phyloP scores from a whole-genome alignment of 37 sponge, comb jelly and placozoan genomes.

The Crambe crambe region DNA sequence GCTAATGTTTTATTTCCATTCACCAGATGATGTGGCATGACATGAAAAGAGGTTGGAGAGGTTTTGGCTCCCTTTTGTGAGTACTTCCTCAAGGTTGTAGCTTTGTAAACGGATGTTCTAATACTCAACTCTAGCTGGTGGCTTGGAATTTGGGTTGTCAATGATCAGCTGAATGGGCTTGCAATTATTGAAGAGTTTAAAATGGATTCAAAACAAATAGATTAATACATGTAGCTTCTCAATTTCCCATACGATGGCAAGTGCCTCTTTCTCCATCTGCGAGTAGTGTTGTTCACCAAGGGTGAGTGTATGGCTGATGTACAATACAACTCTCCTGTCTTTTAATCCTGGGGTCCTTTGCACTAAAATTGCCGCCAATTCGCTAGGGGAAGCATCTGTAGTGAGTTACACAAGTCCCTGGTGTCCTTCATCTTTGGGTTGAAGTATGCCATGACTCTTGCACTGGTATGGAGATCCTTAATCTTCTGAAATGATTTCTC shows the following conservation, averaged over 20 bases:
- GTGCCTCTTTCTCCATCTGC: conserved; percentile 30
- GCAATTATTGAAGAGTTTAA: conserved; percentile 41
- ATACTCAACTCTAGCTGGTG: conserved; percentile 51
- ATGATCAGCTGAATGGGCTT: conserved; percentile 36
- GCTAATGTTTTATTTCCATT: neutral
- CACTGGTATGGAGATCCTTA: conserved; percentile 44
- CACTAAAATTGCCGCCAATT: conserved; percentile 34
- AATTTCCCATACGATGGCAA: conserved; percentile 17
- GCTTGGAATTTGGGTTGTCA: conserved; percentile 44
- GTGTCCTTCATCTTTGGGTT: conserved; percentile 21
- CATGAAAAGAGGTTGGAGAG: conserved; percentile 50
- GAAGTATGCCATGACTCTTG: conserved; percentile 39
- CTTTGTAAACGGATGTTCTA: conserved; percentile 48
- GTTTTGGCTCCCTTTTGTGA: conserved; percentile 38
- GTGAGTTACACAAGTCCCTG: too few species aligned
- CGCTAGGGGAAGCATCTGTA: conserved; percentile 40
- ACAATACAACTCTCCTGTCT: conserved; percentile 33
- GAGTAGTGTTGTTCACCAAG: conserved; percentile 22
- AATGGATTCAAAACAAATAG: conserved; percentile 62
- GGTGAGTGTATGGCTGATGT: conserved; percentile 22
- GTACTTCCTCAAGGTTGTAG: conserved; percentile 28
- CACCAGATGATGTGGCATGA: conserved; percentile 11
- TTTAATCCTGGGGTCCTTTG: conserved; percentile 18
- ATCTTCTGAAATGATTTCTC: conserved; percentile 33
- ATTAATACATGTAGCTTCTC: conserved; percentile 46